phyloP scores from a whole-genome alignment of 2,888 invertebrate genomes.

The Drosophila gaucha region DNA sequence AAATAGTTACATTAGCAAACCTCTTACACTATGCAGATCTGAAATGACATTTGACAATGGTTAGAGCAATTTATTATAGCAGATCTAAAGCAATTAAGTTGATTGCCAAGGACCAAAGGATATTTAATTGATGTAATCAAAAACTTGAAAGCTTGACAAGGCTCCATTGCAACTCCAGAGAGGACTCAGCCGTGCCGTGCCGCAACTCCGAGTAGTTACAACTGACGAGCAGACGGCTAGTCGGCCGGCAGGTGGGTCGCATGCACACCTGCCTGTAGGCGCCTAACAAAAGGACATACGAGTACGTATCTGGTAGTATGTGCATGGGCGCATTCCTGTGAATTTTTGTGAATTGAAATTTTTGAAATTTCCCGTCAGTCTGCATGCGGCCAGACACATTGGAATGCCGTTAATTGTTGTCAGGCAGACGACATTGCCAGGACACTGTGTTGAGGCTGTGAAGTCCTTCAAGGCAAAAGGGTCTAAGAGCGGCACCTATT shows the following conservation, averaged over 20 bases:
- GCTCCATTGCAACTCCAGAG: conserved; percentile 1
- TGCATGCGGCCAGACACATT: conserved; percentile 68
- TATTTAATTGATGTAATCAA: conserved; percentile 41
- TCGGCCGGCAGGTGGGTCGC: conserved; percentile 16
- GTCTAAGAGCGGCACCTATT: background rate
- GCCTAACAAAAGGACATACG: conserved; percentile 22
- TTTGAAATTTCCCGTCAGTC: conserved; percentile 80
- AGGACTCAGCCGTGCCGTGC: background rate
- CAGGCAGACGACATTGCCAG: conserved; percentile 37
- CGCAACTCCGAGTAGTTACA: background rate
- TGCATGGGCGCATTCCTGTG: conserved; percentile 65
- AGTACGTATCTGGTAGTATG: conserved; percentile 27
- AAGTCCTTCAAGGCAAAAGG: background rate
- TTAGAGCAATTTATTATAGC: conserved; percentile 1
- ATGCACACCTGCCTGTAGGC: conserved; percentile 13
- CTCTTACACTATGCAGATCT: background rate
- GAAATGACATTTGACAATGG: conserved; percentile 2
- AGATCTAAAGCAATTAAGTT: conserved; percentile 27
- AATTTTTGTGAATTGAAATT: conserved; percentile 79
- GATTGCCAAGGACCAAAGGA: conserved; percentile 21
- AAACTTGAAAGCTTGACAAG: conserved; percentile 24
- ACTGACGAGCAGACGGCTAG: conserved; percentile 21
- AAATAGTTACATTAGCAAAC: background rate
- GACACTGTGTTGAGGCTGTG: conserved; percentile 5
- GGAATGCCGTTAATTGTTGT: conserved; percentile 78